Percentiles rank a stretch among this genome's conserved stretches.
phyloP scores from a whole-genome alignment of 2,888 invertebrate genomes.

The Eurytoma californica region DNA sequence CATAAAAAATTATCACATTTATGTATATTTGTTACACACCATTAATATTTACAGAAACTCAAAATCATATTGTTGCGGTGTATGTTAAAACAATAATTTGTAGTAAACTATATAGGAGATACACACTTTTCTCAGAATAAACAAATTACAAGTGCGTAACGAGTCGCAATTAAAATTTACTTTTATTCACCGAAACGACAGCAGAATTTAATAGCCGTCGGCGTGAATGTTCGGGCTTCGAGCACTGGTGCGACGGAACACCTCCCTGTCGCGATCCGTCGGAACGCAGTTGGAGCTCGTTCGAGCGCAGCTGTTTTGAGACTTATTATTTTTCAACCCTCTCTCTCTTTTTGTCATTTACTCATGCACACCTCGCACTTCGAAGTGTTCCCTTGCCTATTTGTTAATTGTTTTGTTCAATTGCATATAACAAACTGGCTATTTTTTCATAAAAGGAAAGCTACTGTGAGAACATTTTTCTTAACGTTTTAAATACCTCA shows the following conservation, averaged over 20 bases:
- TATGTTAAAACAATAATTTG: no score
- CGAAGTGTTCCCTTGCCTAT: background rate
- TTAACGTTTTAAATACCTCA: background rate
- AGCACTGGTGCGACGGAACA: constrained; percentile 67
- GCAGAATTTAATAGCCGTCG: background rate
- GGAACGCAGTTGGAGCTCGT: constrained; percentile 59
- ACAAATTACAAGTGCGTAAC: no score
- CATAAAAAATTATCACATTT: no score
- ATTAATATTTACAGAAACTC: no score
- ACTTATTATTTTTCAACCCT: background rate
- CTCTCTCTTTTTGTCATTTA: background rate
- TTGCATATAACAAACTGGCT: background rate
- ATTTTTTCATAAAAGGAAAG: background rate
- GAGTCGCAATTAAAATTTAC: no score
- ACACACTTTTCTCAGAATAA: no score
- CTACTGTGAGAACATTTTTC: background rate
- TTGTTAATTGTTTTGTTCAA: background rate
- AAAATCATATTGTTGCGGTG: no score
- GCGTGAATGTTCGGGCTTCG: background rate
- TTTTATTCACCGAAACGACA: no score
- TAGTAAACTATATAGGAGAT: no score
- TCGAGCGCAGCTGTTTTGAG: constrained; percentile 18
- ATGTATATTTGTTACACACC: no score
- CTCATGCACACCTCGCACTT: background rate
- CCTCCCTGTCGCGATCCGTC: constrained; percentile 66